Conservation (phyloP, 2,888 invertebrate species). For the Entomobrya proxima region DNA sequence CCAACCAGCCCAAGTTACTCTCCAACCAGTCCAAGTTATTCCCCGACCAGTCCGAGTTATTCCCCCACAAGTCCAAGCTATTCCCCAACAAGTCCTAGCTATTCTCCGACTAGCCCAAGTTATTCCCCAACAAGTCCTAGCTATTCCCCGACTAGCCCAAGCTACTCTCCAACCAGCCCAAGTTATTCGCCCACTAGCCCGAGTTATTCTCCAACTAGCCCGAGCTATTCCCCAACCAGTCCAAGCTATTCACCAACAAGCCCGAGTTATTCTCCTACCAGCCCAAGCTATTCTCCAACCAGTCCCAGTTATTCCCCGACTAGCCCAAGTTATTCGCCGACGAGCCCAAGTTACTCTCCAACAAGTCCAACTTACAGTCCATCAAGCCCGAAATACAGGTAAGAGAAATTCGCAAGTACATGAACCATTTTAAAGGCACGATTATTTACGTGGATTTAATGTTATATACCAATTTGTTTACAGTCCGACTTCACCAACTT, state of each 20-base stretch:
- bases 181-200: conserved; percentile 80
- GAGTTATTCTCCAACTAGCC: conserved; percentile 86
- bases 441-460: no score
- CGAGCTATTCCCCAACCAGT: conserved; percentile 80
- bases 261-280: conserved; percentile 81
- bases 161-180: conserved; percentile 80
- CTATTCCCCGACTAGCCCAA: conserved; percentile 70
- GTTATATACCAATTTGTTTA: no score
- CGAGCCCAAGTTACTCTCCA: conserved; percentile 84
- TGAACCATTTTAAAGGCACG: not conserved
- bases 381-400: conserved; percentile 76
- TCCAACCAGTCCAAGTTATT: conserved; percentile 76
- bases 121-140: conserved; percentile 46
- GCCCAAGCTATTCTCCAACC: conserved; percentile 87
- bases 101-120: conserved; percentile 50
- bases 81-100: conserved; percentile 61
- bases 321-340: conserved; percentile 79
- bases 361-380: conserved; percentile 79
- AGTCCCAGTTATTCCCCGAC: conserved; percentile 88
- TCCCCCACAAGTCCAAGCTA: conserved; percentile 84
- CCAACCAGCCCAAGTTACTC: conserved; percentile 76
- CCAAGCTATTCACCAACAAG: conserved; percentile 82
- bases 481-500: conserved; percentile 76
- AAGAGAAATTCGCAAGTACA: not conserved
- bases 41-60: conserved; percentile 80